Base-by-base conservation (phyloP, 2,888 invertebrate species). In the Camptogramma bilineatum region DNA sequence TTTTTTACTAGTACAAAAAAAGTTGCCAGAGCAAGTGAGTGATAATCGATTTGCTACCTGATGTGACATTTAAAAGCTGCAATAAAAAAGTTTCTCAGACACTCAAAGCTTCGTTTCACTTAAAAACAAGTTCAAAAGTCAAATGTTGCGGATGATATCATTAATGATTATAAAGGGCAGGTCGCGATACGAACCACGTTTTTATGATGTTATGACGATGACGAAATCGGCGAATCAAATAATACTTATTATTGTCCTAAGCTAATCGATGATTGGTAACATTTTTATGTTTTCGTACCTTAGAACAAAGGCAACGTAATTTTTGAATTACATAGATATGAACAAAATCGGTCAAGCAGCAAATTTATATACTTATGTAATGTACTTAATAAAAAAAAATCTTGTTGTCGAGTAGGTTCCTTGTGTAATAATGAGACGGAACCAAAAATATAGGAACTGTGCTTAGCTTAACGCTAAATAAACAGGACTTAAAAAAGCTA, bases 111-210 rank as follows among this genome's bases (percentile, higher is more conserved):
- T n/a, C 24, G 24, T 34, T 24, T 39, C 13, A 56, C 50, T 56
- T 9, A 16, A 56, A 55, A 54, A 51, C 51, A 52, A 58, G 61
- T 55, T 62, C 59, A 59, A 55, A 64, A 59, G 64, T 55, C 64
- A 59, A 59, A 59, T 59, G 64, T 47, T 55, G 44, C 9, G 48
- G 34, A 50, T 56, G 48, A 56, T 50, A 39, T 56, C 52, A 60
- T 34, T n/a, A 21, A 53, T 44, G 53, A 16, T 54, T 28, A 16
- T 17, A 55, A 47, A 56, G 55, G 55, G 48, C 34, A 48, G 13
- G 19, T 56, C 39, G 13, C 34, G 8, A 50, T 16, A 7, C n/a
- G 10, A 47, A 19, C n/a, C 17, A 42, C 24, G 56, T 16, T 34
- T 56, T 56, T 34, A 4, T 24, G 31, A 19, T 28, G 48, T 19